Base-by-base conservation (phyloP, 2,113 vertebrate species). In the Eulemur rufifrons region DNA sequence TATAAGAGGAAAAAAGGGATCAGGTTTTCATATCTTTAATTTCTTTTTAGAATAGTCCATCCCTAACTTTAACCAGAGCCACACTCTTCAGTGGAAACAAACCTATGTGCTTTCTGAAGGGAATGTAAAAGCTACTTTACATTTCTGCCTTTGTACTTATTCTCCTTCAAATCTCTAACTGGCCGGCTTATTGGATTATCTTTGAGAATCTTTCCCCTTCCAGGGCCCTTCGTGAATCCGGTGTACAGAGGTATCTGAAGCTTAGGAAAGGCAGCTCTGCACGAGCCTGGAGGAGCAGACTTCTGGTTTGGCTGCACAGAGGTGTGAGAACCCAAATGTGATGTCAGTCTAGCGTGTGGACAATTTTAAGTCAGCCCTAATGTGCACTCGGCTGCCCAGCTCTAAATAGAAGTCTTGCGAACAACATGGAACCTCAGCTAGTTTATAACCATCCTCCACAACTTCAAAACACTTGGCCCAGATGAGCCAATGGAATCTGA, bases 401-500 rank as follows among this genome's bases (percentile, higher is more conserved):
- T 91, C 88, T 89, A 83, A 82, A 83, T 8, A 56, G 77, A 91
- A 89, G 91, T 47, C 91, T 95, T 76, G 39, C 71, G 82, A 90
- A 34, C 45, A 94, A 78, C 68, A n/a, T 34, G 69, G 91, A 89
- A 80, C 76, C 76, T 86, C 87, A 23, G 83, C 39, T 98, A 17
- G 81, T 97, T 88, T 89, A 81, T 86, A 96, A 96, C 95, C 83
- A 98, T 96, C 86, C 93, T 95, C 73, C 94, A 94, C 85, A 96
- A 45, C 11, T 61, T 96, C 93, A 95, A 96, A 98, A 88, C 73
- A 50, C 96, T 98, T 86, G 96, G 81, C 81, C 83, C 68, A 92
- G 93, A 97, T 61, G 89, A 98, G 94, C 86, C 98, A 98, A 89
- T 96, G 94, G 98, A 98, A 98, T 83, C 23, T n/a, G 17, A 77